phyloP scores from a whole-genome alignment of 2,888 invertebrate genomes.

The Lampropteryx suffumata region DNA sequence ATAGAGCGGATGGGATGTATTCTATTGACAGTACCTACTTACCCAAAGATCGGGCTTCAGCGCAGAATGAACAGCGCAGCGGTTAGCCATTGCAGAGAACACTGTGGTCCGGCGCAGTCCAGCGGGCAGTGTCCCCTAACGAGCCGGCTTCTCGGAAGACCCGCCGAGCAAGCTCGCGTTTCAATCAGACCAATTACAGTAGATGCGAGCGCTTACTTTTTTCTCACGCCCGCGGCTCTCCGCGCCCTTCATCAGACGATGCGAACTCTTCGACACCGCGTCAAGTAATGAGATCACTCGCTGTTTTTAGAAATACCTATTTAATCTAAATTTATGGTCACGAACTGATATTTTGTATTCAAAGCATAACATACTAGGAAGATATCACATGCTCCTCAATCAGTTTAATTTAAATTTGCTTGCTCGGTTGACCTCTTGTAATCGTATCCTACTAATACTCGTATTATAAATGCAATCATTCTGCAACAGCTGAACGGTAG shows the following conservation, averaged over 20 bases:
- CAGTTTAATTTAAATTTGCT: not conserved
- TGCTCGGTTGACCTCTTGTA: no score
- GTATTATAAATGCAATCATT: no score
- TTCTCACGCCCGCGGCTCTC: conserved; percentile 35
- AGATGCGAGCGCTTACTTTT: conserved; percentile 53
- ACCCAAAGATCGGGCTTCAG: conserved; percentile 2
- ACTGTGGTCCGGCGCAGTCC: conserved; percentile 38
- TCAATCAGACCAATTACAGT: conserved; percentile 80
- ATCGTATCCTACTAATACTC: no score
- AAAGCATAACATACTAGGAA: no score
- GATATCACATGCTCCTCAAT: not conserved
- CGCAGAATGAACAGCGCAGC: conserved; percentile 3
- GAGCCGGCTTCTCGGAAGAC: conserved; percentile 70
- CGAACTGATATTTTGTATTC: no score
- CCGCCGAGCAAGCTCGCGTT: conserved; percentile 69
- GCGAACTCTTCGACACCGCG: conserved; percentile 14
- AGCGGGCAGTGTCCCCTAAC: conserved; percentile 70
- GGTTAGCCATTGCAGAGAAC: conserved; percentile 1
- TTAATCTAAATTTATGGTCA: no score
- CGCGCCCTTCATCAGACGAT: conserved; percentile 14
- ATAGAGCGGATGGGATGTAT: no score
- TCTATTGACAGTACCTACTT: no score
- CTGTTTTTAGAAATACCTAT: conserved; percentile 10
- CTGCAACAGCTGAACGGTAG: no score
- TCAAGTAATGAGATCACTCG: conserved; percentile 47